phyloP scores from a whole-genome alignment of 1,140 invertebrate genomes.

The Aphis craccivora region DNA sequence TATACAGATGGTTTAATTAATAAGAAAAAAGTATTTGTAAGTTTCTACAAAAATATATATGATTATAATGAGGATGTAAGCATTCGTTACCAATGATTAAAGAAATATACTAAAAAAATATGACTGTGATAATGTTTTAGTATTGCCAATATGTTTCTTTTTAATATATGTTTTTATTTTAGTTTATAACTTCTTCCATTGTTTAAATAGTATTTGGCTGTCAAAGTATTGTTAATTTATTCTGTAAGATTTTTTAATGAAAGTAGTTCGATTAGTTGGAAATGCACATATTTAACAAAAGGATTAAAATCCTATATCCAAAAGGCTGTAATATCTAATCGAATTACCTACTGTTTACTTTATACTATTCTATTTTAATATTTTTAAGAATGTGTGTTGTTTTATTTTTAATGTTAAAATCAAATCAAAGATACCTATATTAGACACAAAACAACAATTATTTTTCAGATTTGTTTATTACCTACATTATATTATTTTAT shows the following conservation, averaged over 20 bases:
- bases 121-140: constrained; percentile 56
- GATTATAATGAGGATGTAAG: background rate
- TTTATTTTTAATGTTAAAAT: constrained; percentile 14
- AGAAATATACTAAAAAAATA: constrained; percentile 22
- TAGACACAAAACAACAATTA: background rate
- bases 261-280: constrained; percentile 43
- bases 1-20: background rate
- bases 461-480: background rate
- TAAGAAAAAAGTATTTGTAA: constrained; percentile 6
- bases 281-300: constrained; percentile 26
- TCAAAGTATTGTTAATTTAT: background rate
- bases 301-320: constrained; percentile 19
- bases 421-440: constrained; percentile 16
- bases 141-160: constrained; percentile 18
- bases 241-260: background rate
- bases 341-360: constrained; percentile 40
- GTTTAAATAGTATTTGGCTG: background rate
- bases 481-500: background rate
- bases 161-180: constrained; percentile 27
- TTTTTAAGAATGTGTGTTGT: constrained; percentile 1
- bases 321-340: constrained; percentile 54
- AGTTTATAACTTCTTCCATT: constrained; percentile 25
- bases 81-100: constrained; percentile 47
- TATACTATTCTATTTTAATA: background rate
- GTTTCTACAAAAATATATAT: background rate